Evolutionary conservation across 2,797 vertebrate genomes (phyloP), one percentile per base, ranked within the genome.

Genomic region (Oreonectes daqikongensis): DNA sequence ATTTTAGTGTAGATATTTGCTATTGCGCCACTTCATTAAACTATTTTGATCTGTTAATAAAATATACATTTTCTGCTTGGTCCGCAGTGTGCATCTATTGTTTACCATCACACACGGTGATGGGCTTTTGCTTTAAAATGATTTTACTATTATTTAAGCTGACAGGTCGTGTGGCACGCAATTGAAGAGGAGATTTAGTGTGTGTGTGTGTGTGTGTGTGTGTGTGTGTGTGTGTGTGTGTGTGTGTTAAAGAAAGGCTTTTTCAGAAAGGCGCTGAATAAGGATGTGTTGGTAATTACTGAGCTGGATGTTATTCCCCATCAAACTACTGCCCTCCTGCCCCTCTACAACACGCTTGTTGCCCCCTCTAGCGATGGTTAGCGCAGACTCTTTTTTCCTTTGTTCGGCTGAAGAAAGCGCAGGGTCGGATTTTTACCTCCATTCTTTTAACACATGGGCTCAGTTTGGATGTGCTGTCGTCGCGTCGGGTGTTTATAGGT

Each of bases 341-440:
- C 48, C 72, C 22, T 42, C 55, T 71, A 35, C 81, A 53, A 79
- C 83, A 85, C 84, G 87, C 83, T 80, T 88, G 88, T 80, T 86
- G 91, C 92, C 89, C 92, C 92, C 92, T 91, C 93, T 92, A 93
- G 92, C 91, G 92, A 90, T 89, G 84, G 79, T 60, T 80, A 69
- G n/a, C 77, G 60, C 80, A 63, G 80, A 11, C 30, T 22, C 85
- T 52, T 53, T 26, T 28, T 81, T 87, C 88, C 87, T 86, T 92
- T 91, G 91, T 93, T 90, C 87, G 77, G 69, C 44, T 74, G 79
- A 68, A 81, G 70, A 80, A 79, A 83, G 77, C 61, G 72, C 22
- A 50, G 70, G 68, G 68, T 12, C 17, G 38, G 18, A 53, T n/a
- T 61, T n/a, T 24, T 17, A 7, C 57, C 20, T 50, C n/a, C n/a